Conservation (phyloP, 2,797 vertebrate genomes). For the Synanceia verrucosa region DNA sequence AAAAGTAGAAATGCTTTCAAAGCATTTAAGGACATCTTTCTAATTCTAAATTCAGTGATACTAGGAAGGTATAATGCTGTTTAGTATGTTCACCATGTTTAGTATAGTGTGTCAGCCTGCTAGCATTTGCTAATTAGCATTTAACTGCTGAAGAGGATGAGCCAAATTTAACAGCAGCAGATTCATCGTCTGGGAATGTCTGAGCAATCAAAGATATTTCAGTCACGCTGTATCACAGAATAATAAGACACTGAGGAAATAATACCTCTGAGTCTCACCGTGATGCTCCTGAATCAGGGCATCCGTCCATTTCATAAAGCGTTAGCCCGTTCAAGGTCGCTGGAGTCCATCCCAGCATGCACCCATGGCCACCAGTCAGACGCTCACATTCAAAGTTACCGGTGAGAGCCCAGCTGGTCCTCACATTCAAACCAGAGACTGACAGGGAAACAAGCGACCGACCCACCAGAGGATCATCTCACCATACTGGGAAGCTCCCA, state of each 20-base stretch:
- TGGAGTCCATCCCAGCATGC: constrained; percentile 44
- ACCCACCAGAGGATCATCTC: neutral
- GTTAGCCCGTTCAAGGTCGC: constrained; percentile 43
- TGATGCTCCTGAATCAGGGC: constrained; percentile 28
- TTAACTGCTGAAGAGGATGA: neutral
- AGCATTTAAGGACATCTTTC: too few species aligned
- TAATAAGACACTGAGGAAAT: too few species aligned
- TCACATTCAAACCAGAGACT: constrained; percentile 1
- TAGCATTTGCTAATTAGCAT: neutral
- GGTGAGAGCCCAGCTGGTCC: constrained; percentile 6
- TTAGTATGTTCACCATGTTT: neutral
- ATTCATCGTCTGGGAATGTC: neutral
- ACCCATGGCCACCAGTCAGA: constrained; percentile 28
- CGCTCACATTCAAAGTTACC: constrained; percentile 38
- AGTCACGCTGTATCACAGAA: too few species aligned
- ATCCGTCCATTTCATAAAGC: constrained; percentile 43
- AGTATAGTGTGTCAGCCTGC: neutral
- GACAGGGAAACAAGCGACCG: constrained; percentile 4
- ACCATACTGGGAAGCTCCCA: too few species aligned
- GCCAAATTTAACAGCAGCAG: neutral
- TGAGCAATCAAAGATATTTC: neutral
- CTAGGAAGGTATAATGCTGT: neutral
- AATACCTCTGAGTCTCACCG: constrained; percentile 20
- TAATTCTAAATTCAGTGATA: too few species aligned
- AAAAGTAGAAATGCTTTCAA: neutral